Evolutionary conservation across 2,113 vertebrate species (phyloP).

Genomic region (Perca flavescens): DNA sequence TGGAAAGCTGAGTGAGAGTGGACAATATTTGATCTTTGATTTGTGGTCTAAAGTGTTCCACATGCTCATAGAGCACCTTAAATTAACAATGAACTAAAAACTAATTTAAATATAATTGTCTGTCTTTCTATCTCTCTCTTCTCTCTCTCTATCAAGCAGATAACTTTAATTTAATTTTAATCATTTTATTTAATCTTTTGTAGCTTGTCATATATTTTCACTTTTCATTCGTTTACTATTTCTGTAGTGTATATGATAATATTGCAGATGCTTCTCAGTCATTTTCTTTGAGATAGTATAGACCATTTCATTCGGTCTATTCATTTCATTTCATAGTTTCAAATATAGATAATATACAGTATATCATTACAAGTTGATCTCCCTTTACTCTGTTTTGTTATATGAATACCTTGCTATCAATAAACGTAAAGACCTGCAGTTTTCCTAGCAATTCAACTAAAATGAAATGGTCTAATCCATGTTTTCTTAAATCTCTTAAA

Average conservation of each 20-base stretch:
- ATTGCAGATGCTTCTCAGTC: not conserved
- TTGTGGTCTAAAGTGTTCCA: not conserved
- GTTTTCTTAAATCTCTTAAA: not conserved
- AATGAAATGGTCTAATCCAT: conserved; percentile 18
- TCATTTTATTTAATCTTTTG: not conserved
- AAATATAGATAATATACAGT: not conserved
- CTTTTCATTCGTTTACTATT: not conserved
- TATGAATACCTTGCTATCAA: not conserved
- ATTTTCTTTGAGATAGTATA: not conserved
- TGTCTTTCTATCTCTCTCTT: not conserved
- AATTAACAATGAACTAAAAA: no score
- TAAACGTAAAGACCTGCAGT: not conserved
- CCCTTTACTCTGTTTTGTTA: not conserved
- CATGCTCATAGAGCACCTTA: not conserved
- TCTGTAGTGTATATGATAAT: not conserved
- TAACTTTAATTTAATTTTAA: no score
- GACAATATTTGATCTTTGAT: not conserved
- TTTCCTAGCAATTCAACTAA: not conserved
- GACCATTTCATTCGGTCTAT: not conserved
- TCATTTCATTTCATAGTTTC: no score
- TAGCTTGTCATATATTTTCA: not conserved
- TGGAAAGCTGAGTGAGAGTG: not conserved
- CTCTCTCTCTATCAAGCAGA: not conserved
- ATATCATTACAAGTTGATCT: not conserved
- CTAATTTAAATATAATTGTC: no score